Conservation (phyloP, 2,113 vertebrate genomes). For the Euleptes europaea region DNA sequence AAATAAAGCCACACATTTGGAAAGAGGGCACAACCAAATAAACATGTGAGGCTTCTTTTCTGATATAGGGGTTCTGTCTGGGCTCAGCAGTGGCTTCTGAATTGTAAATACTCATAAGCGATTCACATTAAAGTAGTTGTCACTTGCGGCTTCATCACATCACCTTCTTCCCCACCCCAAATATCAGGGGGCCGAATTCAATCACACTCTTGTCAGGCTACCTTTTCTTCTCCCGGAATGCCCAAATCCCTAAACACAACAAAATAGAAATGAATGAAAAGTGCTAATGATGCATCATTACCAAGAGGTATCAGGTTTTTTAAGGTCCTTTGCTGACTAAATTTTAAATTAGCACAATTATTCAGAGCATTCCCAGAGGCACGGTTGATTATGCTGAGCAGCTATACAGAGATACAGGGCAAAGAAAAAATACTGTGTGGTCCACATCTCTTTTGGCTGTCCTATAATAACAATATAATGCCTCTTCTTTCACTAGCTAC, state of each 20-base stretch:
- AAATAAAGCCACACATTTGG: neutral
- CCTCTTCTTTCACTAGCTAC: neutral
- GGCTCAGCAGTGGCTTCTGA: slow-evolving; percentile 68
- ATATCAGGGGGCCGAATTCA: slow-evolving; percentile 75
- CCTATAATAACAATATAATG: slow-evolving; percentile 14
- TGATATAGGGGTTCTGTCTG: slow-evolving; percentile 64
- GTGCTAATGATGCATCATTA: slow-evolving; percentile 74
- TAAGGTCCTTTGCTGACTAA: slow-evolving; percentile 73
- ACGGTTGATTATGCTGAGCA: slow-evolving; percentile 66
- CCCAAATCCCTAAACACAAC: slow-evolving; percentile 78
- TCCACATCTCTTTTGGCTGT: slow-evolving; percentile 55
- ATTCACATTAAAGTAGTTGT: slow-evolving; percentile 77
- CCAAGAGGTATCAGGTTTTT: slow-evolving; percentile 74
- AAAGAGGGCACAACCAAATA: slow-evolving; percentile 44
- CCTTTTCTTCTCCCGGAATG: slow-evolving; percentile 74
- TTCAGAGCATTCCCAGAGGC: slow-evolving; percentile 68
- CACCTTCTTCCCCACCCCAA: slow-evolving; percentile 71
- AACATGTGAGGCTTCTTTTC: slow-evolving; percentile 58
- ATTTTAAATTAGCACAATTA: slow-evolving; percentile 78
- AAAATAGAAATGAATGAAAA: slow-evolving; percentile 77
- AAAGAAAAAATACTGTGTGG: slow-evolving; percentile 55
- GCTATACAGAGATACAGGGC: slow-evolving; percentile 47
- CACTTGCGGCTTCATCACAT: slow-evolving; percentile 68
- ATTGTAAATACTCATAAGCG: slow-evolving; percentile 82
- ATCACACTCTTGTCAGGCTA: slow-evolving; percentile 75